Base-by-base conservation (phyloP, 2,888 invertebrate genomes). In the Megalurothrips usitatus region DNA sequence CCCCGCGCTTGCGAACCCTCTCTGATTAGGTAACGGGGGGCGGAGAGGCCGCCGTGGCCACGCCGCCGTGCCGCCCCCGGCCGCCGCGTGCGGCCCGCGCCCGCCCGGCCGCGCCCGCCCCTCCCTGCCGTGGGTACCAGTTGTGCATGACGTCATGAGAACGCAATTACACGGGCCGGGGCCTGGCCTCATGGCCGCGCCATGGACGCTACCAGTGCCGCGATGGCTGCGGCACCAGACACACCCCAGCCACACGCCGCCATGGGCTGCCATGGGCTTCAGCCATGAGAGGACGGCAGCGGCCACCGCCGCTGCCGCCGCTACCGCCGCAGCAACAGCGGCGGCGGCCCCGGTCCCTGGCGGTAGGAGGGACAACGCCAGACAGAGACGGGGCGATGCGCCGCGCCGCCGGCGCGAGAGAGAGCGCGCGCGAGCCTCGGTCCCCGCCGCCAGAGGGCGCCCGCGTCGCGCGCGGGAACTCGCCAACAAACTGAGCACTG, bases 401-500 rank as follows among this genome's bases (percentile, higher is more conserved):
- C 11, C 26, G 68, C 1, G 23, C n/a, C 19, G 68, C 23, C 11
- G 68, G 68, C 9, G 68, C 58, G 68, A 23, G 23, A 68, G 52
- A 68, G 68, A 23, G 23, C 68, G 68, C 68, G 68, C 6, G 10
- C 23, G 1, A 75, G 23, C 23, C 26, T 75, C 26, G 23, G 68
- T 10, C 68, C 58, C 14, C 68, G 26, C 68, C 68, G 68, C 26
- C 68, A 75, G 68, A 26, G 23, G 23, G 68, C 68, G 68, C 68
- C 10, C 10, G 68, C 68, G 68, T 75, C 68, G 68, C 26, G 68
- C 68, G 68, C 68, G 68, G 68, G 68, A 75, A 75, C 68, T 75
- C 23, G 12, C 23, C 26, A 43, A 12, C 68, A 26, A 75, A 75
- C 68, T 75, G 68, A 75, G 68, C 68, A 75, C 68, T 75, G 68